A percentile compares a stretch with the other conserved stretches of the same genome.
Conservation (phyloP, 37 sponge, comb jelly and placozoan genomes). For the Hexactinellida sp. region DNA sequence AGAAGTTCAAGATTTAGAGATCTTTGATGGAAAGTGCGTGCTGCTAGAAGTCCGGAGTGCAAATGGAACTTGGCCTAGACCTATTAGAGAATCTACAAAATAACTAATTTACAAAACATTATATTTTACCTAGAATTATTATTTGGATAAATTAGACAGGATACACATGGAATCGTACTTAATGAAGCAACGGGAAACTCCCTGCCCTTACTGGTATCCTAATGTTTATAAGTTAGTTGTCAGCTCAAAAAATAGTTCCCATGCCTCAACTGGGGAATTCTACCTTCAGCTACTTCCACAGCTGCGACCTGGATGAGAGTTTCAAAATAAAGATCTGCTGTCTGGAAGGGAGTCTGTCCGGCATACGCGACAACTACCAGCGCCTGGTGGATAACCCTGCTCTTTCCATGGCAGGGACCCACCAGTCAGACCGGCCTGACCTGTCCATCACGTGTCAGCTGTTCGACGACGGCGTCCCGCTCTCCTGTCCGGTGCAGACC, state of each 20-base stretch:
- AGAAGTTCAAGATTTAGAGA: too few species aligned
- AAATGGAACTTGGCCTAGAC: too few species aligned
- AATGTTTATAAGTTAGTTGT: background rate
- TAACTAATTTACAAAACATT: too few species aligned
- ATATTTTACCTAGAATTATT: too few species aligned
- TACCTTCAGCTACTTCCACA: background rate
- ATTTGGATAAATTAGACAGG: too few species aligned
- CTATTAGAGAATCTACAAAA: too few species aligned
- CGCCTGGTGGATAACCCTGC: background rate
- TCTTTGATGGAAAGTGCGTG: too few species aligned
- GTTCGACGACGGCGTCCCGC: slow-evolving; percentile 54
- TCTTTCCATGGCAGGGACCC: slow-evolving; percentile 3
- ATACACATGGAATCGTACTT: too few species aligned
- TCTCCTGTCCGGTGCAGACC: slow-evolving; percentile 72
- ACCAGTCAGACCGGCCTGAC: slow-evolving; percentile 48
- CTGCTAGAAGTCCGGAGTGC: too few species aligned
- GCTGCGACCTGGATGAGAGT: background rate
- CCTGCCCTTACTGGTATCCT: too few species aligned
- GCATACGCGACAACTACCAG: background rate
- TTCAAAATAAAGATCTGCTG: background rate
- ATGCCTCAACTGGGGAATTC: background rate
- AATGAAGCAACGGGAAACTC: too few species aligned
- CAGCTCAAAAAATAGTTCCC: background rate
- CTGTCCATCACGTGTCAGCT: slow-evolving; percentile 68
- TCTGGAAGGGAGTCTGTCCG: background rate